These are phyloP conservation scores for Tetranychus truncatus DNA, from an alignment of 2,888 invertebrate species.

Conservation along the genomic window DNA sequence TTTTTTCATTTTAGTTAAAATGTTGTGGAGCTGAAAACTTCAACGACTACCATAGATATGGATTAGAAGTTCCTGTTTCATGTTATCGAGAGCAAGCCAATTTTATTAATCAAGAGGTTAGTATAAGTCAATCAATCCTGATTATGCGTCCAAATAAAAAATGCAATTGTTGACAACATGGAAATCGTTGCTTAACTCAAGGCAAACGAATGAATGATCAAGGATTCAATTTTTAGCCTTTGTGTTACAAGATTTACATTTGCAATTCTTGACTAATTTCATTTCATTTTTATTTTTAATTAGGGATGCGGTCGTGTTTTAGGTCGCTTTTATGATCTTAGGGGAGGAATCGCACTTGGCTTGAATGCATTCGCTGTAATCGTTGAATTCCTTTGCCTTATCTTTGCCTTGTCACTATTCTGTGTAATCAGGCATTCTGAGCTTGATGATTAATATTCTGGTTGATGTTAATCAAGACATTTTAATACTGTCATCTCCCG, in stretches of 20 bases:
- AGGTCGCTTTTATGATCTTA: conserved; percentile 18
- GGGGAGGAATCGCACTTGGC: conserved; percentile 19
- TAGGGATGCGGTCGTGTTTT: conserved; percentile 22
- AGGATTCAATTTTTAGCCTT: too few relatives aligned
- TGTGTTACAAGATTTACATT: not conserved
- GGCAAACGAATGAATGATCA: too few relatives aligned
- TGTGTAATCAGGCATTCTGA: conserved; percentile 14
- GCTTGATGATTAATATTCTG: conserved; percentile 7
- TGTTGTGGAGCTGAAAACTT: conserved; percentile 77
- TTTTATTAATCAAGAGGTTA: conserved; percentile 21
- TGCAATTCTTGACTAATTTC: not conserved
- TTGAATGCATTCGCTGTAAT: conserved; percentile 17
- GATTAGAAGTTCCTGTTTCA: conserved; percentile 20
- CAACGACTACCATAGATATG: conserved; percentile 45
- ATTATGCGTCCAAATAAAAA: not conserved
- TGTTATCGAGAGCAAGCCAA: conserved; percentile 19
- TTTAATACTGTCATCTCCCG: not conserved
- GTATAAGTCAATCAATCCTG: not conserved
- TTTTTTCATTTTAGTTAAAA: conserved; percentile 44
- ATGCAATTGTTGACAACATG: not conserved
- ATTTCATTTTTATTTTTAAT: not conserved
- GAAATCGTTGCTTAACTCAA: too few relatives aligned
- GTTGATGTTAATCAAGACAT: not conserved
- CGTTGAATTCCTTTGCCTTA: conserved; percentile 16
- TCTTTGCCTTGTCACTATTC: conserved; percentile 16